phyloP scores from a whole-genome alignment of 2,113 vertebrate species.

The Hymenochirus boettgeri region DNA sequence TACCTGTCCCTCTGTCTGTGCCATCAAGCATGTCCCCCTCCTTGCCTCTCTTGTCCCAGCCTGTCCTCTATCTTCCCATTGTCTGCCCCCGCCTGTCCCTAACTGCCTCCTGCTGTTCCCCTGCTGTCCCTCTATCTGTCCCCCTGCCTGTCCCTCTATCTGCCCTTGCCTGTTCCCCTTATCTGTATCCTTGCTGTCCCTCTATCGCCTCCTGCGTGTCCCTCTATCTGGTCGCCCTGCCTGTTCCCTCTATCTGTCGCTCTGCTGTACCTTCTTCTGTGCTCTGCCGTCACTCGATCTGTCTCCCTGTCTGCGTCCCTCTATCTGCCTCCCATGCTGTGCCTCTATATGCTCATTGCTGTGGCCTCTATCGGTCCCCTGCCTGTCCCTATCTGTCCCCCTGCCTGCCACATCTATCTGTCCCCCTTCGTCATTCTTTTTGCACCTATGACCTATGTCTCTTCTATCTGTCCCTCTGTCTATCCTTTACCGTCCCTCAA shows the following conservation, averaged over 20 bases:
- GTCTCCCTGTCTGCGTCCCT: not conserved
- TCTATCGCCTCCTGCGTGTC: not conserved
- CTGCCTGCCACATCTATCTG: no score
- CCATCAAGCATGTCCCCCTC: no score
- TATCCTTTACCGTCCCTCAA: not conserved
- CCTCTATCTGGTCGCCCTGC: not conserved
- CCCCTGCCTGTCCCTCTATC: no score
- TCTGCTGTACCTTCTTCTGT: not conserved
- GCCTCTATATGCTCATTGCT: not conserved
- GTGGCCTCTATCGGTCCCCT: no score
- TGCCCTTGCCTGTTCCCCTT: no score
- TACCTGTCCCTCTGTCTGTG: no score
- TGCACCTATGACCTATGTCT: not conserved
- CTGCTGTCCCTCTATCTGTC: no score
- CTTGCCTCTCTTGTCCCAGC: not conserved
- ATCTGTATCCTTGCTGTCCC: not conserved
- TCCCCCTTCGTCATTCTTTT: not conserved
- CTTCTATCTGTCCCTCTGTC: no score
- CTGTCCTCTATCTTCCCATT: not conserved
- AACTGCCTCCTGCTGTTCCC: not conserved
- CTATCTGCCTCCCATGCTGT: not conserved
- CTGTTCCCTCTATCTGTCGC: no score
- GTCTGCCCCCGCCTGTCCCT: not conserved
- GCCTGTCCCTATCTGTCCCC: no score
- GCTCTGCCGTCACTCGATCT: not conserved